Evolutionary conservation across 1,140 invertebrate genomes (phyloP), one percentile per base, ranked within the genome.

Genomic region (Tetramorium simillimum): DNA sequence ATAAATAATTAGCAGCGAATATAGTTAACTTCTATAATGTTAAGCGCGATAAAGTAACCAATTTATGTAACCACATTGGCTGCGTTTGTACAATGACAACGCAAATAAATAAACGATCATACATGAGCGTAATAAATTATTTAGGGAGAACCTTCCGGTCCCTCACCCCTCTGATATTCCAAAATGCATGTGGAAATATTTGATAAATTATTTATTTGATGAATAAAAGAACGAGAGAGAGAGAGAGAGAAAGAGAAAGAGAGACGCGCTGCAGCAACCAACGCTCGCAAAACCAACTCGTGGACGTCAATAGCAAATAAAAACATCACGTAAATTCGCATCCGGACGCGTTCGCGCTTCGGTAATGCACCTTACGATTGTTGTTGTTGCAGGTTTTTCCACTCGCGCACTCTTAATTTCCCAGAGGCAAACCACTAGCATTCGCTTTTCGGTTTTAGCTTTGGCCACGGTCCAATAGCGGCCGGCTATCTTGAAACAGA

Each of bases 371-470:
- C 14, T 43, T 75, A 40, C 80, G 69, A 58, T 84, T 28, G 53
- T 40, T 76, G 76, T 81, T 89, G 88, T 86, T 46, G 62, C 51
- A n/a, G 51, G 84, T 89, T 86, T 86, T 89, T 76, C 62, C 88
- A 37, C 60, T 43, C 51, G 75, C 43, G 58, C 56, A 49, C 69
- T 73, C 88, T 90, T 90, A 90, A 90, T 90, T 90, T 90, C 88
- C 88, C 88, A 89, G 88, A 90, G 88, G 88, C 88, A 76, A 89
- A 75, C 62, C 62, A 51, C 62, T 33, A 56, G 65, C 65, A 63
- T 82, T 90, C 75, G 69, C 69, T 89, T 82, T 84, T 46, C 53
- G 51, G 69, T 84, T 33, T 33, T 86, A 69, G 56, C 63, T 33
- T 33, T 90, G 88, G 88, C 88, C 78, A 7, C 16, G 21, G 16